Conservation (phyloP, 2,797 vertebrate species). For the Xiphophorus birchmanni region DNA sequence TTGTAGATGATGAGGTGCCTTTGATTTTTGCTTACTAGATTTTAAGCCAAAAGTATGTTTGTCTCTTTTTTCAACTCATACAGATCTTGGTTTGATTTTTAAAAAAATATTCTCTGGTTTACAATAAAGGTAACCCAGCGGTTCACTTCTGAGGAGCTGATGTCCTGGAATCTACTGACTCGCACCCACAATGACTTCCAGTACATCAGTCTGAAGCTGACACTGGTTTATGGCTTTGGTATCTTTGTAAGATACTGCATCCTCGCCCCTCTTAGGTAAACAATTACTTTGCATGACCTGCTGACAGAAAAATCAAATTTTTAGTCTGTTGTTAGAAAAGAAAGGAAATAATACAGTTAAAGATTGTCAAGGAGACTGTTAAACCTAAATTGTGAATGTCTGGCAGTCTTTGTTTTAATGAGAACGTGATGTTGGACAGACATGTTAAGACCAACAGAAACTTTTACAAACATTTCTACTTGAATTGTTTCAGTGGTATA, state of each 20-base stretch:
- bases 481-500: not conserved
- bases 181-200: constrained; percentile 94
- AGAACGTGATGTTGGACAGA: not conserved
- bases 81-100: not conserved
- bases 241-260: constrained; percentile 91
- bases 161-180: constrained; percentile 96
- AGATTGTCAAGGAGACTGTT: not conserved
- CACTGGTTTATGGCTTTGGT: constrained; percentile 88
- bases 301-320: not conserved
- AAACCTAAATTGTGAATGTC: not conserved
- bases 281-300: not conserved
- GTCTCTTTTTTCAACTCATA: not conserved
- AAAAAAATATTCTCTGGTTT: not conserved
- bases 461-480: not conserved
- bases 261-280: constrained; percentile 91
- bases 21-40: not conserved
- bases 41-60: not conserved
- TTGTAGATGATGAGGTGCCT: constrained; percentile 90
- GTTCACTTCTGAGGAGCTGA: constrained; percentile 94
- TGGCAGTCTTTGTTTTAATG: not conserved
- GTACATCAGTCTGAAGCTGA: constrained; percentile 90
- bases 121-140: constrained; percentile 88
- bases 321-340: not conserved
- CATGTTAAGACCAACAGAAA: not conserved
- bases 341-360: not conserved